phyloP scores from a whole-genome alignment of 2,888 invertebrate species.

The Pristionchus maxplancki region DNA sequence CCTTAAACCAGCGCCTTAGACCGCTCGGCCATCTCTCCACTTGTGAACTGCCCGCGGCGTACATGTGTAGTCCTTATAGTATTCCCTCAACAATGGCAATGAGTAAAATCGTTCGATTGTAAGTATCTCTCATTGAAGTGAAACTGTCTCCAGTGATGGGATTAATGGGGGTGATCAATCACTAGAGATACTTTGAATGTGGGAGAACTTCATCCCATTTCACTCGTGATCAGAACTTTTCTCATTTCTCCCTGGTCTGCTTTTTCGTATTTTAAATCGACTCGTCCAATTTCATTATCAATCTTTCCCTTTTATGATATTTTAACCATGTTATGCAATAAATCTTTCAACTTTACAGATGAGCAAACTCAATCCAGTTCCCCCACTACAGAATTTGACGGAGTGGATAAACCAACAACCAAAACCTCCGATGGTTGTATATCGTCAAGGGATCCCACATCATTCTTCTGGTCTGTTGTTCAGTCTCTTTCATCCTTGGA shows the following conservation, averaged over 20 bases:
- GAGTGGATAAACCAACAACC: neutral
- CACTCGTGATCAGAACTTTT: constrained; percentile 1
- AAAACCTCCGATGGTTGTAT: too few relatives aligned
- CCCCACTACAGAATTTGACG: neutral
- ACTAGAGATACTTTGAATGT: neutral
- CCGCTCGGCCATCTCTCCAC: constrained; percentile 86
- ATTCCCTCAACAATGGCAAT: too few relatives aligned
- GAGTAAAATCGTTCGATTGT: neutral
- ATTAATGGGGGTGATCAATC: neutral
- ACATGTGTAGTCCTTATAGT: neutral
- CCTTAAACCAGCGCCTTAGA: constrained; percentile 93
- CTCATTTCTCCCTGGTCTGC: neutral
- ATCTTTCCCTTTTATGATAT: neutral
- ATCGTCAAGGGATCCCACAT: too few relatives aligned
- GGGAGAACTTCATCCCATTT: neutral
- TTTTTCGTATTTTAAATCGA: neutral
- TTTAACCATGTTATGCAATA: neutral
- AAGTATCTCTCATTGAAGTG: neutral
- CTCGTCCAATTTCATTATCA: neutral
- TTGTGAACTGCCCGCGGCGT: neutral
- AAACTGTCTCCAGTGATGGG: neutral
- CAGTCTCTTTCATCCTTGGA: too few relatives aligned
- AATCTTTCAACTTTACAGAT: neutral
- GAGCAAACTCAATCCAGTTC: neutral
- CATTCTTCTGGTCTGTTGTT: neutral